Conservation (phyloP, 1,140 invertebrate genomes). For the Meteorus sp. region DNA sequence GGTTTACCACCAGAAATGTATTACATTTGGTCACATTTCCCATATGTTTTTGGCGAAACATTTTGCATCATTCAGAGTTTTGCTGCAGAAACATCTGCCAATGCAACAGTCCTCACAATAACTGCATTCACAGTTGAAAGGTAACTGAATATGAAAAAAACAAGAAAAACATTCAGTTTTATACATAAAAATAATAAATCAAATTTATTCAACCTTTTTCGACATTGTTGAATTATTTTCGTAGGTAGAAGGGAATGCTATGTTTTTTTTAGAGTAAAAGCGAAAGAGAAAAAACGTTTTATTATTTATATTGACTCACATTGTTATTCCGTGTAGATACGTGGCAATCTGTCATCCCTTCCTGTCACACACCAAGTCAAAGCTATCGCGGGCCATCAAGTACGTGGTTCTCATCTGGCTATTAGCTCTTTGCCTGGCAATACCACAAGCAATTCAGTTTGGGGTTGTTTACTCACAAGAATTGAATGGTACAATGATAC, state of each 20-base stretch:
- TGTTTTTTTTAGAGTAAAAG: no score
- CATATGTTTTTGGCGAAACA: constrained; percentile 82
- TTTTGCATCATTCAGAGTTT: constrained; percentile 86
- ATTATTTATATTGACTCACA: background rate
- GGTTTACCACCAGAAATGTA: constrained; percentile 85
- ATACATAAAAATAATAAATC: no score
- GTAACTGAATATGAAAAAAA: no score
- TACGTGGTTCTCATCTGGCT: constrained; percentile 74
- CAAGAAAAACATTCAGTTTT: no score
- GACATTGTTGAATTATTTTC: no score
- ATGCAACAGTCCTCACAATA: constrained; percentile 91
- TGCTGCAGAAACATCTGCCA: constrained; percentile 86
- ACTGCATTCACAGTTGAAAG: constrained; percentile 91
- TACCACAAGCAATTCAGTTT: constrained; percentile 79
- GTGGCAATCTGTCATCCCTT: constrained; percentile 94
- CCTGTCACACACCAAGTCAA: constrained; percentile 82
- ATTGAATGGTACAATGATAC: constrained; percentile 54
- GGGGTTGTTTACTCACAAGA: constrained; percentile 63
- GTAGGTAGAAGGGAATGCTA: no score
- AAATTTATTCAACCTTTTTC: no score
- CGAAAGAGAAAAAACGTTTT: constrained; percentile 7
- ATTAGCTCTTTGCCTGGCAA: constrained; percentile 71
- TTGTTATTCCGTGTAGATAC: constrained; percentile 64
- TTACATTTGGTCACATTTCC: constrained; percentile 83
- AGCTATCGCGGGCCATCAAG: constrained; percentile 71